Base-by-base conservation (phyloP, 1,140 invertebrate species). In the Littorina saxatilis region DNA sequence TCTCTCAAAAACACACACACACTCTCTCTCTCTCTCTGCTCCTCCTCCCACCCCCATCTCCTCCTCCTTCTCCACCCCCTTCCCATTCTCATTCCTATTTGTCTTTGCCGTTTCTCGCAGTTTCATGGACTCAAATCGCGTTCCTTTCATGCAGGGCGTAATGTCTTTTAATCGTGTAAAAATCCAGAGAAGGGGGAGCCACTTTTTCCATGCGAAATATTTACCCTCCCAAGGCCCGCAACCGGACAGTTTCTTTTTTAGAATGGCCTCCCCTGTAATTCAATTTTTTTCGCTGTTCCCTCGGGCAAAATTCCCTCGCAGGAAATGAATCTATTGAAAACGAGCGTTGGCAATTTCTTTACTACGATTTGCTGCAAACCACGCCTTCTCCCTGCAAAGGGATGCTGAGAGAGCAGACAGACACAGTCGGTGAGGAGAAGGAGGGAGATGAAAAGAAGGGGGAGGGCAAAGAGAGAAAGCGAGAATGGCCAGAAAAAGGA, bases 201-300 rank as follows among this genome's bases (percentile, higher is more conserved):
- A 73, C 70, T 73, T 73, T 73, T 39, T 23, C 5, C n/a, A 43
- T n/a, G 70, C 70, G 70, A 73, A n/a, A 39, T 73, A 39, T 73
- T 73, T 73, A 39, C 70, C 35, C 70, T 43, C n/a, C 70, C 40
- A 73, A 43, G 70, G 40, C 70, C 70, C 17, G 40, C 70, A 40
- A 73, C 70, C 70, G 70, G 70, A 73, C 70, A 73, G 70, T 73
- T 73, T 73, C 70, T 73, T 73, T n/a, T n/a, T 73, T 73, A 43
- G 70, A 73, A 73, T 73, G 32, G 29, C 43, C 70, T 73, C 70
- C 70, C 70, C 39, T 73, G 70, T 73, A 73, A 73, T 73, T 73
- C 70, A 73, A 73, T 73, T 73, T 73, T 73, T 73, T n/a, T n/a
- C 17, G n/a, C 29, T 20, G 5, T 15, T 23, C 35, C 70, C 70